Evolutionary conservation across 2,888 invertebrate species (phyloP).

Genomic region (Lepidochitona cinerea): DNA sequence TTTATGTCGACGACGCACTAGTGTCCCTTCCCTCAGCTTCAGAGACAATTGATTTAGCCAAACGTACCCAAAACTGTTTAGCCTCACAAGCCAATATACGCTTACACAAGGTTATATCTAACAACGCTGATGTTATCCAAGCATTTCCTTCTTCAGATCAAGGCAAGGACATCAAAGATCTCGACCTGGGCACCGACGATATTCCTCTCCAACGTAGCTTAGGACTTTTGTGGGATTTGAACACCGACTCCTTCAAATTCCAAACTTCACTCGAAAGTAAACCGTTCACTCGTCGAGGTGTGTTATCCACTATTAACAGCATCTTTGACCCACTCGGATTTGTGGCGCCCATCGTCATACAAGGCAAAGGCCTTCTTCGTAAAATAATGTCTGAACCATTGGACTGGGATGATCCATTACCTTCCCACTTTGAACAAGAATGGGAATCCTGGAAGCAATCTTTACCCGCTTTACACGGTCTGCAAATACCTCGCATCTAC

Average conservation of each 20-base stretch:
- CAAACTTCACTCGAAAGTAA: constrained; percentile 16
- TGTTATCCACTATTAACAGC: constrained; percentile 31
- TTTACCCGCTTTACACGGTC: too few relatives aligned
- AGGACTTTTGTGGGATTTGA: constrained; percentile 9
- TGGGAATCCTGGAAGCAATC: constrained; percentile 34
- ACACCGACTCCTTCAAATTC: constrained; percentile 27
- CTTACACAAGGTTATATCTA: constrained; percentile 19
- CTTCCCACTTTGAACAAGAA: constrained; percentile 11
- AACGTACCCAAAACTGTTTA: constrained; percentile 6
- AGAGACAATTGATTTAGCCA: neutral
- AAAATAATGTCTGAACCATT: constrained; percentile 19
- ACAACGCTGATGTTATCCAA: constrained; percentile 12
- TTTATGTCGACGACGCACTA: constrained; percentile 23
- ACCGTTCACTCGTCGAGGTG: constrained; percentile 28
- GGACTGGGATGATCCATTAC: constrained; percentile 39
- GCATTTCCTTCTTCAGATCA: constrained; percentile 10
- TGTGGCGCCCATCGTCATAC: constrained; percentile 26
- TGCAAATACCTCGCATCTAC: too few relatives aligned
- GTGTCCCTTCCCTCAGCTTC: neutral
- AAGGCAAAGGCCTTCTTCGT: constrained; percentile 33
- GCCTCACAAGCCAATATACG: constrained; percentile 1
- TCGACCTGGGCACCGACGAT: neutral
- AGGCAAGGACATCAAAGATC: neutral
- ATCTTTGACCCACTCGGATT: constrained; percentile 40
- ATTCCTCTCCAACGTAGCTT: constrained; percentile 9